phyloP scores from a whole-genome alignment of 2,113 vertebrate species.

The Naja naja region DNA sequence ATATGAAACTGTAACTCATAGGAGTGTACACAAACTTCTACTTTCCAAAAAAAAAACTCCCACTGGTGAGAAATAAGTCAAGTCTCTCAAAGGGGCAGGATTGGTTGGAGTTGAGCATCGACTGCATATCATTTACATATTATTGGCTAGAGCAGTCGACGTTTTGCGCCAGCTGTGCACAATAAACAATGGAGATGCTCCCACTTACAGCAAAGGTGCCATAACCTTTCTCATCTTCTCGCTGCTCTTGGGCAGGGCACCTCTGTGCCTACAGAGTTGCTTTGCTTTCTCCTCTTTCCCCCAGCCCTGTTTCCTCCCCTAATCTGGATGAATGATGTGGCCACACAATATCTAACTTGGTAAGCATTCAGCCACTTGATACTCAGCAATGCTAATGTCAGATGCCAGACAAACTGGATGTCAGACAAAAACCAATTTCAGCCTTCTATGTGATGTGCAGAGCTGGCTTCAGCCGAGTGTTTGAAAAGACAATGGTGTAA shows the following conservation, averaged over 20 bases:
- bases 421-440: constrained; percentile 45
- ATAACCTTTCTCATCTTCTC: not conserved
- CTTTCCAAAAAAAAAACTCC: not conserved
- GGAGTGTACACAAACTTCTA: not conserved
- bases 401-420: constrained; percentile 54
- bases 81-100: not conserved
- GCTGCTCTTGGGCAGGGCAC: too few relatives aligned
- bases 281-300: not conserved
- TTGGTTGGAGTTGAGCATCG: not conserved
- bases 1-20: not conserved
- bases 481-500: constrained; percentile 30
- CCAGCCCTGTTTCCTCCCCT: not conserved
- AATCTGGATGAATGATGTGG: constrained; percentile 17
- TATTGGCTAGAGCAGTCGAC: too few relatives aligned
- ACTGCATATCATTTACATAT: not conserved
- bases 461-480: not conserved
- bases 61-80: not conserved
- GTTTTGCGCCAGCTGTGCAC: not conserved
- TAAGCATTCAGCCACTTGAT: constrained; percentile 14
- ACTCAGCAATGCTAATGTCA: constrained; percentile 61
- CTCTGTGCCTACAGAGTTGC: accelerated
- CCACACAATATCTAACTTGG: constrained; percentile 5
- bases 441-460: constrained; percentile 6
- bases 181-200: not conserved
- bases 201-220: not conserved